Evolutionary conservation across 2,113 vertebrate species (phyloP).

Genomic region (Sprattus sprattus): DNA sequence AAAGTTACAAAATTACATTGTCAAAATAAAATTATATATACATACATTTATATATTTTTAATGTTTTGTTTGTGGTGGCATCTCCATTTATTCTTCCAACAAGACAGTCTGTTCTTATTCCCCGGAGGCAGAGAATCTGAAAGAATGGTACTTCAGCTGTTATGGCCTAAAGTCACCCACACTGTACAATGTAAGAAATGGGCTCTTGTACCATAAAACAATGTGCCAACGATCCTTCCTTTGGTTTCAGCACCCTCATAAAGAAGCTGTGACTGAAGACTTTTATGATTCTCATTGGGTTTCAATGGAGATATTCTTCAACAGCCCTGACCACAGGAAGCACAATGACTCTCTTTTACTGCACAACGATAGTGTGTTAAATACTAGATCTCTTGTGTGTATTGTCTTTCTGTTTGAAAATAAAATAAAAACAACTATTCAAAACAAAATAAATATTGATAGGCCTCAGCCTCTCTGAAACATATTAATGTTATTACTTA

Average conservation of each 20-base stretch:
- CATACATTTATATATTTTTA: no score
- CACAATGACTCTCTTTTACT: background rate
- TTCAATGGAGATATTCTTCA: background rate
- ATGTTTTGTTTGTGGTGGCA: no score
- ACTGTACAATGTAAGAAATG: background rate
- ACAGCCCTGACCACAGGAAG: background rate
- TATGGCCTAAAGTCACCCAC: background rate
- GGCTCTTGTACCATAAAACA: background rate
- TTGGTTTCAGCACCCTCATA: background rate
- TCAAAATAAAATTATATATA: background rate
- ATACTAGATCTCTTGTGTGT: background rate
- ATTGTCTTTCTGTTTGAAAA: background rate
- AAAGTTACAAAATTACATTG: background rate
- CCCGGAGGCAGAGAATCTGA: no score
- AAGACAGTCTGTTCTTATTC: no score
- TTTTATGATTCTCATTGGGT: background rate
- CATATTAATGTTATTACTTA: background rate
- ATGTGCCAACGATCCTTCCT: constrained; percentile 9
- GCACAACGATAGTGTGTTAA: background rate
- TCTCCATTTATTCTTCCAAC: no score
- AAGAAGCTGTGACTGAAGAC: background rate
- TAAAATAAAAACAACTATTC: no score
- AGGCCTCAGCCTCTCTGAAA: background rate
- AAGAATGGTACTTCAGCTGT: background rate
- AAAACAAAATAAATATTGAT: background rate